Evolutionary conservation across 2,113 vertebrate species (phyloP), one percentile per base, ranked within the genome.

Genomic region (Paracanthobrama guichenoti): DNA sequence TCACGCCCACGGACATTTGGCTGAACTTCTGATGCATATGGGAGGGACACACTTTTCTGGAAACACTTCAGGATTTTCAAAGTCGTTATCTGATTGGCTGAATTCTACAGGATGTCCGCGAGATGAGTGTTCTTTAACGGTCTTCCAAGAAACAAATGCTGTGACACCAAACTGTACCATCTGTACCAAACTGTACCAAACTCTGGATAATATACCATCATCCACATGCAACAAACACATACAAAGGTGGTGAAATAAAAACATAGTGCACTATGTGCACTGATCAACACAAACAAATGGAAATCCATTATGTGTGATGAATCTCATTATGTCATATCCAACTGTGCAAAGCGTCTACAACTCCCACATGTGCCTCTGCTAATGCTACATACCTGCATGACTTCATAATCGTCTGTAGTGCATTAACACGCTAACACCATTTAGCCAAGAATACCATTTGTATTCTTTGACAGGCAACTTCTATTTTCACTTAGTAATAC

Each of bases 251-350:
- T 12, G 14, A 3, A 46, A 59, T 46, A 50, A 48, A 48, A 28
- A n/a, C 66, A n/a, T n/a, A 22, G 2, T 72, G 22, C 39, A 72
- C 22, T 20, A 7, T 14, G 42, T 72, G 39, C 24, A 24, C 3
- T 28, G 55, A 80, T 50, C 76, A 85, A 67, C 44, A 73, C 4
- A 28, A 76, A 66, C 59, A 59, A 76, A 59, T n/a, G 62, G 69
- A 60, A 48, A 44, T 39, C 59, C 81, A 83, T 79, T 67, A 53
- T 74, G 44, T 64, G 10, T 55, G 26, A 85, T 82, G 48, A 69
- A 76, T 76, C 35, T 42, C 12, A 85, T 81, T 35, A 81, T 76
- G 31, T 72, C 22, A 67, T 16, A 67, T 66, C 82, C 73, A 46
- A 50, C 8, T 9, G 44, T 35, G 39, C 42, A 20, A 11, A 20